These are phyloP conservation scores for Mus spretus DNA, from an alignment of 2,797 vertebrate species.

Conservation along the genomic window DNA sequence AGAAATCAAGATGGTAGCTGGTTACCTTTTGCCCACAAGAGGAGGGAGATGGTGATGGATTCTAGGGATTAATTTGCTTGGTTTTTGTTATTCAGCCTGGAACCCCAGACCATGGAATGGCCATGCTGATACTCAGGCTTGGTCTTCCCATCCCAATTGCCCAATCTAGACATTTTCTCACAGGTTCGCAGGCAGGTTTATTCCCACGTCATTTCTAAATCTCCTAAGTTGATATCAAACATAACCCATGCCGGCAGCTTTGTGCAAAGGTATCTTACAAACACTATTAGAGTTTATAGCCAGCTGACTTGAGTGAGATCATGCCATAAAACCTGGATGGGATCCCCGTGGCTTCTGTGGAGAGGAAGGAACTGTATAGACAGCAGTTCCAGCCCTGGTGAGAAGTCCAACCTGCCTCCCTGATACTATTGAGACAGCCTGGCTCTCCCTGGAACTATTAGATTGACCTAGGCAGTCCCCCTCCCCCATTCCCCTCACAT, in stretches of 20 bases:
- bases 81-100: not conserved
- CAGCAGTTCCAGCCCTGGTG: too few relatives aligned
- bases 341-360: not conserved
- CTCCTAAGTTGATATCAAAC: not conserved
- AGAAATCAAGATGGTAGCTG: not conserved
- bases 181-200: not conserved
- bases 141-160: not conserved
- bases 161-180: not conserved
- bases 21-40: not conserved
- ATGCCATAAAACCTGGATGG: not conserved
- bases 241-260: not conserved
- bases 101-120: too few relatives aligned
- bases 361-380: not conserved
- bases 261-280: not conserved
- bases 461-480: not conserved
- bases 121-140: not conserved
- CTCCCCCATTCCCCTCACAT: not conserved
- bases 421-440: not conserved
- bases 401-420: not conserved
- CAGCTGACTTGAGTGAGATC: not conserved
- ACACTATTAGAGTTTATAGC: not conserved
- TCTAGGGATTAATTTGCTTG: not conserved
- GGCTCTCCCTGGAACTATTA: not conserved
- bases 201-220: not conserved
- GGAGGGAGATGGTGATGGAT: not conserved